A percentile compares a stretch with the other conserved stretches of the same genome.
phyloP scores from a whole-genome alignment of 1,140 invertebrate genomes.

The Hycleus phaleratus region DNA sequence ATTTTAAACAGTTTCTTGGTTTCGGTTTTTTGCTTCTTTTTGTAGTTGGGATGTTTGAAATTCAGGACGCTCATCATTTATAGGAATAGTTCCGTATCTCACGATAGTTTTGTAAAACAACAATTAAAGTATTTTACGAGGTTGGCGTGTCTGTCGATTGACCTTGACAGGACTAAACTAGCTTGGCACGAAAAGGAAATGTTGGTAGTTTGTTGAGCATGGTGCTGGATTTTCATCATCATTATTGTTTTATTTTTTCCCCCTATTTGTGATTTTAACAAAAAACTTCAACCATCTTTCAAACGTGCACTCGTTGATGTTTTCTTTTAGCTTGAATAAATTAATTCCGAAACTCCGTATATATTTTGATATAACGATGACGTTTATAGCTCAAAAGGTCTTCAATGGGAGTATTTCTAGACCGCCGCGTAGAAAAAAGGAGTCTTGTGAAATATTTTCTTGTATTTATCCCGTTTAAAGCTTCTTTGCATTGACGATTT shows the following conservation, averaged over 20 bases:
- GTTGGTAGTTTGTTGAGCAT: not conserved
- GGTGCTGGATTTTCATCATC: too few species aligned
- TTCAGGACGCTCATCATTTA: constrained; percentile 18
- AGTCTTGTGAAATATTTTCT: too few species aligned
- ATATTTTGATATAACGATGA: constrained; percentile 7
- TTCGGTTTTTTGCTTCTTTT: too few species aligned
- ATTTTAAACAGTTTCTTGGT: not conserved
- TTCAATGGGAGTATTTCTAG: not conserved
- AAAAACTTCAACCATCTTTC: not conserved
- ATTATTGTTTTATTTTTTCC: too few species aligned
- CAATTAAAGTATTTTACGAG: constrained; percentile 20
- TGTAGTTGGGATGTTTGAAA: not conserved
- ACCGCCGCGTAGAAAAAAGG: not conserved
- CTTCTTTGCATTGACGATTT: not conserved
- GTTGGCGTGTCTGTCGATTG: constrained; percentile 13
- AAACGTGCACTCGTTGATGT: constrained; percentile 8
- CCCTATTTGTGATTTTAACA: too few species aligned
- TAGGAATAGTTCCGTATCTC: constrained; percentile 1
- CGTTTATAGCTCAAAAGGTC: not conserved
- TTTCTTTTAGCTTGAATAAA: constrained; percentile 6
- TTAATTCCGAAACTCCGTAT: not conserved
- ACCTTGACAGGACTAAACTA: constrained; percentile 9
- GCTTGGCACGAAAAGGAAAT: constrained; percentile 9
- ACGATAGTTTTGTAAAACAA: constrained; percentile 9
- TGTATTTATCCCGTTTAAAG: too few species aligned